Evolutionary conservation across 2,113 vertebrate genomes (phyloP), one percentile per base, ranked within the genome.

Genomic region (Clarias magur): DNA sequence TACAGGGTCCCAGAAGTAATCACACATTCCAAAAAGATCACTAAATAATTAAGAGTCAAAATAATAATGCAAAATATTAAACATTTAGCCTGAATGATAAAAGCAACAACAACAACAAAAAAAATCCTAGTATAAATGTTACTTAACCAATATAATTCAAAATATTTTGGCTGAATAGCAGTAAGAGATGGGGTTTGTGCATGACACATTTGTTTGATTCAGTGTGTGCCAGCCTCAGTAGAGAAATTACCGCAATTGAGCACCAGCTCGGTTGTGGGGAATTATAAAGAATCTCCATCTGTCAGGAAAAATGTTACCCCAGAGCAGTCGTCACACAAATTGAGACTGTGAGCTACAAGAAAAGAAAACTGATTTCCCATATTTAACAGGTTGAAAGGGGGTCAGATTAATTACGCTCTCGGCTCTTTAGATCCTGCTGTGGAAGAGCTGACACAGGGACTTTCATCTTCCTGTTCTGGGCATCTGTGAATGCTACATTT

Each of bases 401-500:
- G 80, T 75, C 80, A 79, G 88, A 90, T 88, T 82, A 88, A 89
- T 90, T 84, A 81, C 65, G 65, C 70, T 84, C 75, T 73, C 59
- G 42, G 54, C 78, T 81, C 79, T 85, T 68, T 83, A 73, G 85
- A 82, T 89, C 76, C 57, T 7, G 27, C 68, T 62, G 75, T 78
- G 65, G 87, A 85, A 88, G n/a, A 85, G 87, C 88, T 88, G 90
- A 91, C 85, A 87, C 54, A 83, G 85, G 79, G 83, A 62, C 80
- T 88, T 87, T 86, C 63, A 62, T 84, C 63, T 56, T 80, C 38
- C 79, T 82, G 72, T 82, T 89, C 86, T 27, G 57, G 80, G 67
- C 48, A 67, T 54, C 84, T 76, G 85, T 85, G 78, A 86, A 83
- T 85, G 88, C 87, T 88, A 89, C 87, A 88, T 87, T 88, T 91